Percentiles rank a stretch among this genome's conserved stretches.
phyloP scores from a whole-genome alignment of 2,113 vertebrate species.

The Pachyramphus minor region DNA sequence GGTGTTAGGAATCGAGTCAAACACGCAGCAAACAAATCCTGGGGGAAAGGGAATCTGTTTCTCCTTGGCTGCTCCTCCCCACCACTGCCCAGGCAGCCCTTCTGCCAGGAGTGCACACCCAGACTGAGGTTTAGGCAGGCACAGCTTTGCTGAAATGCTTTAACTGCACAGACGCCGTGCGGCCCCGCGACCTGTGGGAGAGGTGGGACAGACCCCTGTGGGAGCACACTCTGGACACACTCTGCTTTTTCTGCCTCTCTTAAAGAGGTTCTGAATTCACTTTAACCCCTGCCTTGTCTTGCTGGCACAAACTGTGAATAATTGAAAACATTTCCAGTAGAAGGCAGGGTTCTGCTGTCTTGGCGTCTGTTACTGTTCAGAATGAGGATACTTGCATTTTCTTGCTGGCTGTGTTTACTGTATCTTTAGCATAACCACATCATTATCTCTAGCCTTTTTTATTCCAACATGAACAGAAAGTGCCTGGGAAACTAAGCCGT shows the following conservation, averaged over 20 bases:
- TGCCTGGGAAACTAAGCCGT: not conserved
- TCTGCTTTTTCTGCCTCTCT: not conserved
- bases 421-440: not conserved
- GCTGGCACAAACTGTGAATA: not conserved
- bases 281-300: not conserved
- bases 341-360: not conserved
- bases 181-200: no score
- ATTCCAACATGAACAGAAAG: not conserved
- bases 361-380: not conserved
- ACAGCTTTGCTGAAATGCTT: not conserved
- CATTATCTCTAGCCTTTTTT: not conserved
- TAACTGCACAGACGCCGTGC: rapidly evolving
- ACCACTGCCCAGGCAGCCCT: not conserved
- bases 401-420: not conserved
- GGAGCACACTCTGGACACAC: not conserved
- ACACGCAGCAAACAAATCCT: not conserved
- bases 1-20: rapidly evolving
- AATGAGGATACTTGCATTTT: not conserved
- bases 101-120: conserved; percentile 5
- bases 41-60: not conserved
- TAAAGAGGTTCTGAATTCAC: not conserved
- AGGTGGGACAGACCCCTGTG: not conserved
- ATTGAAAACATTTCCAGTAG: not conserved
- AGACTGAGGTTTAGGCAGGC: not conserved
- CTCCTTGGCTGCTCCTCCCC: not conserved